phyloP scores from a whole-genome alignment of 1,140 invertebrate species.

The Pseudoatta argentina region DNA sequence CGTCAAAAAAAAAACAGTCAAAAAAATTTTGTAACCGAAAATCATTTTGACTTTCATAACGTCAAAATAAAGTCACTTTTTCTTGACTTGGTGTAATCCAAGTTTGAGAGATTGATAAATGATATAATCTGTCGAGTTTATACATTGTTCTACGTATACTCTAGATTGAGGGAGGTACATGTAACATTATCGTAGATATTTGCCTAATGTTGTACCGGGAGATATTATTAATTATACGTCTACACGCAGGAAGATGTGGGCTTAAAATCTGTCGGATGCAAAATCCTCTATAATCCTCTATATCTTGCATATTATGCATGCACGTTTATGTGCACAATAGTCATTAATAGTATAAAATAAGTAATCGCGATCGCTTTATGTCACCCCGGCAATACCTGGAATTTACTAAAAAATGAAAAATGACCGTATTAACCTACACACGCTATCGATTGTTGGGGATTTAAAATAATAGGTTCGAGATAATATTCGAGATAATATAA shows the following conservation, averaged over 20 bases:
- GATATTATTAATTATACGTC: constrained; percentile 8
- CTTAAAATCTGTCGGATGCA: constrained; percentile 24
- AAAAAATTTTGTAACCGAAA: no score
- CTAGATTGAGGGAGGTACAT: background rate
- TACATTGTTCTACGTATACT: background rate
- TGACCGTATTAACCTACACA: background rate
- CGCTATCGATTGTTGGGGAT: background rate
- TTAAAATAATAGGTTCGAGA: background rate
- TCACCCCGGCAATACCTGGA: background rate
- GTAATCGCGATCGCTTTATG: background rate
- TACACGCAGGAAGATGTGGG: background rate
- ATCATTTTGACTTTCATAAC: no score
- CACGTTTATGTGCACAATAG: background rate
- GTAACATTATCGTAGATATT: constrained; percentile 10
- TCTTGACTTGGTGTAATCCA: no score
- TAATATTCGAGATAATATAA: background rate
- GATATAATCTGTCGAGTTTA: background rate
- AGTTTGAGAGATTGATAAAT: background rate
- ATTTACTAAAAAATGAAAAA: background rate
- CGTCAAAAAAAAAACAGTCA: no score
- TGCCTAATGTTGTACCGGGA: background rate
- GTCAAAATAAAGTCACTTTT: no score
- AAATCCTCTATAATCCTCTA: constrained; percentile 26
- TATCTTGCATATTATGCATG: constrained; percentile 19
- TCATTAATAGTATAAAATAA: constrained; percentile 7